These are phyloP conservation scores for Himalopsyche japonica DNA, from an alignment of 2,888 invertebrate species.

Conservation along the genomic window DNA sequence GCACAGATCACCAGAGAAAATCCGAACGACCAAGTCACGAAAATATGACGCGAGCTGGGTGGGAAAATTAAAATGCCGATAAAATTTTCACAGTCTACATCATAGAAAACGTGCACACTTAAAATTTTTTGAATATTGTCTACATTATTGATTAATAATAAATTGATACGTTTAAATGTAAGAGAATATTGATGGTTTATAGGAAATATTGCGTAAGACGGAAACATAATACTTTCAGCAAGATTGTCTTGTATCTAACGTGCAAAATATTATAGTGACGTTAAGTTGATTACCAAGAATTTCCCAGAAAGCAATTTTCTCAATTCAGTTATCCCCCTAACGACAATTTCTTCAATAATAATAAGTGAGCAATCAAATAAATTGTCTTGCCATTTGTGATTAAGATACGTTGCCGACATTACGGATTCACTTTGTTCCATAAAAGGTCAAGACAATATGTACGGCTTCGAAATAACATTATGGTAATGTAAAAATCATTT, in stretches of 20 bases:
- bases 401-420: neutral
- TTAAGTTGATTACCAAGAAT: neutral
- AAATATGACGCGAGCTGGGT: neutral
- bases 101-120: neutral
- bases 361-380: neutral
- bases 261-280: neutral
- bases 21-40: neutral
- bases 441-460: neutral
- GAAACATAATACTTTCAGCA: neutral
- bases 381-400: neutral
- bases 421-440: neutral
- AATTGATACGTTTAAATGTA: too few relatives aligned
- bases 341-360: neutral
- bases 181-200: too few relatives aligned
- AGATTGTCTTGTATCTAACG: neutral
- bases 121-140: too few relatives aligned
- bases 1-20: neutral
- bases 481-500: neutral
- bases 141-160: too few relatives aligned
- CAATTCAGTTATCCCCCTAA: neutral
- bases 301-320: neutral
- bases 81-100: neutral
- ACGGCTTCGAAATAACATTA: neutral
- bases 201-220: too few relatives aligned
- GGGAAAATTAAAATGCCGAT: neutral